A percentile compares a stretch with the other conserved stretches of the same genome.
These are phyloP conservation scores for Gibbula magus DNA, from an alignment of 2,888 invertebrate genomes.

Conservation along the genomic window DNA sequence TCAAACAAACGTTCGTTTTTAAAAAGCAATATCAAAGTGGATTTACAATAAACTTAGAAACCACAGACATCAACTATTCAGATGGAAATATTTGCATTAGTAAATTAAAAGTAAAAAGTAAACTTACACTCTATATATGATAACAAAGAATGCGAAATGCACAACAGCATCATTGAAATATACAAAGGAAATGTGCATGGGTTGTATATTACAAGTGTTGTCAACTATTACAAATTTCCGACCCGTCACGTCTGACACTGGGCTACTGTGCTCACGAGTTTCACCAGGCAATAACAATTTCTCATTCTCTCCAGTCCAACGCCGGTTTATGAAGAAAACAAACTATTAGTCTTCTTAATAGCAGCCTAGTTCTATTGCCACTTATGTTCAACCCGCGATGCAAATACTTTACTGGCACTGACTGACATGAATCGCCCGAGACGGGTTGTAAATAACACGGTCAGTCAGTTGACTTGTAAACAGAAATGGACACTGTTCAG, in stretches of 20 bases:
- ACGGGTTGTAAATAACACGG: constrained; percentile 5
- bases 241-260: neutral
- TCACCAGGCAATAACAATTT: constrained; percentile 4
- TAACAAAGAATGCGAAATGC: neutral
- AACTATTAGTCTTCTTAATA: constrained; percentile 11
- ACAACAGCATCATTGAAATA: neutral
- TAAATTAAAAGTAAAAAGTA: no score
- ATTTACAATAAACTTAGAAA: no score
- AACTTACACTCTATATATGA: no score
- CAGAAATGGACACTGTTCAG: neutral
- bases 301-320: neutral
- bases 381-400: neutral
- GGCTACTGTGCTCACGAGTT: neutral
- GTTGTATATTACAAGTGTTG: neutral
- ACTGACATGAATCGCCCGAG: neutral
- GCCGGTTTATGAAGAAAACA: constrained; percentile 8
- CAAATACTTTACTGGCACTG: neutral
- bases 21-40: no score
- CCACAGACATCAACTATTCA: no score
- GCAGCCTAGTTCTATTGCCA: neutral
- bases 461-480: constrained; percentile 11
- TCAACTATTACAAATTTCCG: neutral
- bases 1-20: no score
- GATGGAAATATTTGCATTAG: no score
- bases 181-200: no score